These are phyloP conservation scores for Apostichopus parvimensis DNA, from an alignment of 35 echinoderm and acorn worm species.

Conservation along the genomic window DNA sequence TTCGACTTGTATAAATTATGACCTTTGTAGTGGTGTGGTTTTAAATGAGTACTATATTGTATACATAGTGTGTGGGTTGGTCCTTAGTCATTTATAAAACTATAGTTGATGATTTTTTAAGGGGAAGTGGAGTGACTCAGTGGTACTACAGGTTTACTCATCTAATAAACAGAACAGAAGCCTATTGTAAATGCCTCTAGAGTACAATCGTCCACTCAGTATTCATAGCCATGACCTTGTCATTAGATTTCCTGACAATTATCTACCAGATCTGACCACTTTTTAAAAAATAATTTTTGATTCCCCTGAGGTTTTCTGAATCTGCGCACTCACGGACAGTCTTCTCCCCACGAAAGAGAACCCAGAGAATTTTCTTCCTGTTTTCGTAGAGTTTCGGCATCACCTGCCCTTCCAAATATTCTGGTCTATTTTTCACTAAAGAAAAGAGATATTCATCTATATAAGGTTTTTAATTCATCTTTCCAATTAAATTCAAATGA, in stretches of 20 bases:
- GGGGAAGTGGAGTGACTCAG: neutral
- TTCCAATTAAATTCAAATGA: slow-evolving; percentile 5
- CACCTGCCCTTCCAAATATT: neutral
- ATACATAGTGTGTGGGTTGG: neutral
- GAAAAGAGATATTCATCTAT: neutral
- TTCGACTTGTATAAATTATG: too few species aligned
- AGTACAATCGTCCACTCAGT: neutral
- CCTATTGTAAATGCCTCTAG: neutral
- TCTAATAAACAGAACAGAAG: neutral
- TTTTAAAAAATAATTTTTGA: neutral
- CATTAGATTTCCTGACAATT: neutral
- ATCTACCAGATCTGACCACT: neutral
- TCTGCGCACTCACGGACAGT: neutral
- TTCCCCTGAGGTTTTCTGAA: neutral
- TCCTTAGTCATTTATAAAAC: neutral
- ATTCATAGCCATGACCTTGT: neutral
- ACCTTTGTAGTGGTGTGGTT: too few species aligned
- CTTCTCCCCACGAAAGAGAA: neutral
- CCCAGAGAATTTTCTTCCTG: too few species aligned
- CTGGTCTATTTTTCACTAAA: neutral
- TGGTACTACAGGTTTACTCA: neutral
- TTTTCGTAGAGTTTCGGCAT: neutral
- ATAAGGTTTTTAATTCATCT: neutral
- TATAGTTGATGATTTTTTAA: neutral
- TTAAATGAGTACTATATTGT: too few species aligned